phyloP scores from a whole-genome alignment of 1,140 invertebrate species.

The Brachystomella parvula region DNA sequence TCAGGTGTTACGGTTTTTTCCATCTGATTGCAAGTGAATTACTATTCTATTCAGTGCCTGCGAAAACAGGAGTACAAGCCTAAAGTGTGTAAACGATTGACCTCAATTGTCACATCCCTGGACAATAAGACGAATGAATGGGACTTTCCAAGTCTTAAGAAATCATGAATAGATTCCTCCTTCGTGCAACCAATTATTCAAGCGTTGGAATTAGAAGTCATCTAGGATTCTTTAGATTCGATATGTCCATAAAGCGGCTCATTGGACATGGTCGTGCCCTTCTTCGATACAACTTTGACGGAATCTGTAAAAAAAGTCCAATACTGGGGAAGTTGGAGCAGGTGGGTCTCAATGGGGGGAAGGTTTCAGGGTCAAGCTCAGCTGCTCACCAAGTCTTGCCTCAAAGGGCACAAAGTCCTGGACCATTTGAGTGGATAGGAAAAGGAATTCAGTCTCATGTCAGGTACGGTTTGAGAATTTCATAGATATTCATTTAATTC shows the following conservation, averaged over 20 bases:
- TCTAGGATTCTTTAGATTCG: neutral
- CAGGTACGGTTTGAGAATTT: slow-evolving; percentile 12
- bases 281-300: slow-evolving; percentile 16
- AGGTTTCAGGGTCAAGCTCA: neutral
- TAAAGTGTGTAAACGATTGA: too few species aligned
- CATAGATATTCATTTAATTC: neutral
- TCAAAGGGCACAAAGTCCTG: slow-evolving; percentile 5
- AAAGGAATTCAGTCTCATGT: slow-evolving; percentile 24
- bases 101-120: too few species aligned
- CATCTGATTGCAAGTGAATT: too few species aligned
- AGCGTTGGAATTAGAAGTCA: neutral
- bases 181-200: neutral
- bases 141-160: too few species aligned
- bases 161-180: slow-evolving; percentile 8
- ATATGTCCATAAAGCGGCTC: slow-evolving; percentile 22
- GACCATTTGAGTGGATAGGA: slow-evolving; percentile 20
- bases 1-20: too few species aligned
- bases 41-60: too few species aligned
- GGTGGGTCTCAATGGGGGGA: slow-evolving; percentile 10
- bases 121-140: too few species aligned
- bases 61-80: too few species aligned
- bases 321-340: slow-evolving; percentile 11
- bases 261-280: slow-evolving; percentile 21
- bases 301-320: slow-evolving; percentile 6
- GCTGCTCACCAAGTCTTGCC: neutral